Conservation (phyloP, 1,140 invertebrate species). For the Drosophila trapezifrons region DNA sequence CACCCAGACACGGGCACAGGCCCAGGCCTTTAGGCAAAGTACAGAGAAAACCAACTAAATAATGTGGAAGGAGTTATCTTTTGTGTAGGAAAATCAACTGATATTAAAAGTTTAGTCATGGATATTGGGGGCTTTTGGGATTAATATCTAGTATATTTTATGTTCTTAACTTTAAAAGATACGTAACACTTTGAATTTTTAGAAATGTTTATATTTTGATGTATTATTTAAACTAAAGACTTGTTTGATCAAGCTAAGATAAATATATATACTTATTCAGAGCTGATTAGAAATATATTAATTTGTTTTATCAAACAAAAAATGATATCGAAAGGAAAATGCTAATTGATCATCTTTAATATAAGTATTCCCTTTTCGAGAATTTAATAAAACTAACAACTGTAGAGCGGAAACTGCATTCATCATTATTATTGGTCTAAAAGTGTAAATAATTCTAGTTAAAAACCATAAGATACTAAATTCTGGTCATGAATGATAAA, state of each 20-base stretch:
- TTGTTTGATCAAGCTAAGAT: no score
- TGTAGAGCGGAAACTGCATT: no score
- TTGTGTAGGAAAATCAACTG: neutral
- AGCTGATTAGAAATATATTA: neutral
- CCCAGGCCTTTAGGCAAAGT: conserved; percentile 15
- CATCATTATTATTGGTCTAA: no score
- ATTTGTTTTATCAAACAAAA: no score
- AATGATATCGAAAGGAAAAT: no score
- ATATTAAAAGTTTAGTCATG: neutral
- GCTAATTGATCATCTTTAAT: no score
- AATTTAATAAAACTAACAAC: no score
- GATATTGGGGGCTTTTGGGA: accelerated
- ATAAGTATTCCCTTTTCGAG: no score
- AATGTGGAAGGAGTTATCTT: neutral
- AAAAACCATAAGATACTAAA: no score
- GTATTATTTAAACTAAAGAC: neutral
- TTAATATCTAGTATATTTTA: neutral
- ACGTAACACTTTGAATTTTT: neutral
- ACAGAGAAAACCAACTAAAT: conserved; percentile 7
- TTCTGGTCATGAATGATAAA: neutral
- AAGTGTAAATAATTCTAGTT: no score
- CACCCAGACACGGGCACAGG: conserved; percentile 20
- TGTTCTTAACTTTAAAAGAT: neutral
- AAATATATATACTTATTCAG: neutral
- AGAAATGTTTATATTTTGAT: neutral